Conservation (phyloP, 1,140 invertebrate genomes). For the Diorhabda elongata region DNA sequence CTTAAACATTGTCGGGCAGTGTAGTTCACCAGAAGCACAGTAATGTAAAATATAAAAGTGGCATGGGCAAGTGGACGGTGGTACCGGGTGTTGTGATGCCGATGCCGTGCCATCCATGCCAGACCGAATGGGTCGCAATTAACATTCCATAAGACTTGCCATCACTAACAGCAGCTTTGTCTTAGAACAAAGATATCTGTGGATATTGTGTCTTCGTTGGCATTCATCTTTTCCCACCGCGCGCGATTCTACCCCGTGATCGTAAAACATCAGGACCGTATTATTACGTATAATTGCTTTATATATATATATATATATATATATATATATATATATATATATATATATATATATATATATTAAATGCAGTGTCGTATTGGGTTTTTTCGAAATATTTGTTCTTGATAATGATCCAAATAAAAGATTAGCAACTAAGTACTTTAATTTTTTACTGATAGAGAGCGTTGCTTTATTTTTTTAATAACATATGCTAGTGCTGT, state of each 20-base stretch:
- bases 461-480: too few relatives aligned
- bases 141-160: constrained; percentile 40
- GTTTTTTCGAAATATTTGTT: too few relatives aligned
- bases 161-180: constrained; percentile 34
- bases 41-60: constrained; percentile 1
- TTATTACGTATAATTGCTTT: too few relatives aligned
- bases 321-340: too few relatives aligned
- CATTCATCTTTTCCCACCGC: constrained; percentile 28
- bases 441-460: too few relatives aligned
- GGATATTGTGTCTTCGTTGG: constrained; percentile 34
- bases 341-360: too few relatives aligned
- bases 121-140: constrained; percentile 36
- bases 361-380: too few relatives aligned
- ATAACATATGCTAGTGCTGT: too few relatives aligned
- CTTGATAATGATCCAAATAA: too few relatives aligned
- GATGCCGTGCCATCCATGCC: constrained; percentile 32
- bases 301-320: too few relatives aligned
- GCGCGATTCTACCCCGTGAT: constrained; percentile 14
- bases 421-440: too few relatives aligned
- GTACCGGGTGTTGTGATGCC: constrained; percentile 18
- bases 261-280: not conserved
- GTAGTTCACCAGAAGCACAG: not conserved
- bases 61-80: not conserved
- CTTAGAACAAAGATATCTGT: constrained; percentile 42
- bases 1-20: not conserved